Evolutionary conservation across 2,888 invertebrate species (phyloP), one percentile per base, ranked within the genome.

Genomic region (Spilarctia lutea): DNA sequence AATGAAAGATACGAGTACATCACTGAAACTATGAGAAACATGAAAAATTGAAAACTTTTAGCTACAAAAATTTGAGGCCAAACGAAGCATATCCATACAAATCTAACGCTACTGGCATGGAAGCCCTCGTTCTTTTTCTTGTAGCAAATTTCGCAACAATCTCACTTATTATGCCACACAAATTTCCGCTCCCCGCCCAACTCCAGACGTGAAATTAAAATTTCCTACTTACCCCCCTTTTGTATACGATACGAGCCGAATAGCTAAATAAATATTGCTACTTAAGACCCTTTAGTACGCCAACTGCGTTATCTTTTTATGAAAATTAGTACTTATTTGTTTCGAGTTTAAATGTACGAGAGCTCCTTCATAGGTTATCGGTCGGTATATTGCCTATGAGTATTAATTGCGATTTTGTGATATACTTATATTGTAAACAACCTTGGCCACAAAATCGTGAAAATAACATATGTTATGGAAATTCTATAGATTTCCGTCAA

Each of bases 131-230:
- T 95, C 95, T 96, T 96, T 95, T 96, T 95, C 96, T 95, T 94
- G 95, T 95, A 95, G 92, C 95, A 95, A 96, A 96, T 95, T 96
- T 96, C 94, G 95, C 95, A 96, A 96, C 95, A 96, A 96, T 96
- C 95, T 96, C 94, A 95, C 96, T 95, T 96, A 96, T 95, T 96
- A 96, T 96, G 95, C 95, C 95, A 95, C 95, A 96, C 96, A 95
- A 96, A 95, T 96, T 94, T 96, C 94, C 93, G 93, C 91, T 91
- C 93, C 93, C 92, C 92, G 92, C 91, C 91, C 90, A 91, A 91
- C 91, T 94, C 92, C 91, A 93, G 93, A 94, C 94, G 92, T 93
- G 94, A 95, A 96, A 96, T 96, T 96, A 96, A 96, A 96, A 95
- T 95, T 95, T 95, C 92, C 94, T 92, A 94, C 94, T 93, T 92